These are phyloP conservation scores for Oceanites oceanicus DNA, from an alignment of 2,113 vertebrate genomes.

Conservation along the genomic window DNA sequence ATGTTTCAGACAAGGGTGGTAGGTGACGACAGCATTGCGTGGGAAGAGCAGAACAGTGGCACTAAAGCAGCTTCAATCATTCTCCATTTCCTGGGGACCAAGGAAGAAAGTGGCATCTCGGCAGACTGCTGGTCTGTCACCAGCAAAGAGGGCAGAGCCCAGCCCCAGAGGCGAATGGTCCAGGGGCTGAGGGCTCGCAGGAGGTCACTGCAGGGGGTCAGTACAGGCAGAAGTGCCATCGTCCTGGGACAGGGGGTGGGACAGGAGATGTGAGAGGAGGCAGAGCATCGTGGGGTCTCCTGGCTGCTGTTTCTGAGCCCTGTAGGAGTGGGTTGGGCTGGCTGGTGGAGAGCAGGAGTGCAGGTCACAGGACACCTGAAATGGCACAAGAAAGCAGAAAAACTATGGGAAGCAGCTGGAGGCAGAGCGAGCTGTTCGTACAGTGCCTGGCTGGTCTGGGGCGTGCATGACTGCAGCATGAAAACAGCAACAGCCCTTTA, in stretches of 20 bases:
- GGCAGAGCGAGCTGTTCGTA: background rate
- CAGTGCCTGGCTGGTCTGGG: background rate
- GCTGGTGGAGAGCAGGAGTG: background rate
- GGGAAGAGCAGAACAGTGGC: background rate
- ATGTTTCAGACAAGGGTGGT: background rate
- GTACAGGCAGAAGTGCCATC: background rate
- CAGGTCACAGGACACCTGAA: constrained; percentile 22
- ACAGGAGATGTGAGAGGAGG: background rate
- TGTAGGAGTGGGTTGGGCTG: background rate
- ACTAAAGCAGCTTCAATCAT: background rate
- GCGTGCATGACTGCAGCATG: background rate
- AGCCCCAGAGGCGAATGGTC: background rate
- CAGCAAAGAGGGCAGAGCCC: background rate
- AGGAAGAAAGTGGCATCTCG: background rate
- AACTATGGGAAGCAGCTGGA: background rate
- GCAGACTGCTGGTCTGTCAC: background rate
- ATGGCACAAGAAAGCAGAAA: background rate
- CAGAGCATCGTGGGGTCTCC: background rate
- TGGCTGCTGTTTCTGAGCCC: background rate
- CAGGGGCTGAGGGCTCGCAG: background rate
- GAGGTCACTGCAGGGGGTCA: background rate
- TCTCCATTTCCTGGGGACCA: background rate
- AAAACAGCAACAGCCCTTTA: background rate
- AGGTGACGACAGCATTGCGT: background rate
- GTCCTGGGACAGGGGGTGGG: background rate